phyloP scores from a whole-genome alignment of 2,113 vertebrate species.

The Otolemur garnettii region DNA sequence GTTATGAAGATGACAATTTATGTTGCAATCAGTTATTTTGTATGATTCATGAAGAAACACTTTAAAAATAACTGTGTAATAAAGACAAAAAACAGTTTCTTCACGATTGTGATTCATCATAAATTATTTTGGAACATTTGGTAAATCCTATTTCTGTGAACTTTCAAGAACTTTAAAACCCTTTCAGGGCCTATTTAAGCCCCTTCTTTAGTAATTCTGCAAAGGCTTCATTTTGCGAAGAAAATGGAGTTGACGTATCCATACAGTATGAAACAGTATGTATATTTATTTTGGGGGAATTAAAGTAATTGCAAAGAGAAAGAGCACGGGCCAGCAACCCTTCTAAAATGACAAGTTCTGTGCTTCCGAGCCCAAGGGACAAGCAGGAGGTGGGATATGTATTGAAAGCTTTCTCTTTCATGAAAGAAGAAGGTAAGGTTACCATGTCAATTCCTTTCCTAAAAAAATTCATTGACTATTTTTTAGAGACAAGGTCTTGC shows the following conservation, averaged over 20 bases:
- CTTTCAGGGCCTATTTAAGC: constrained; percentile 41
- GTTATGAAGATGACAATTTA: constrained; percentile 77
- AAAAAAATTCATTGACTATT: not conserved
- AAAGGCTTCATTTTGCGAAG: constrained; percentile 51
- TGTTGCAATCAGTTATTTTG: constrained; percentile 83
- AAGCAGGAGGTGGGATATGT: not conserved
- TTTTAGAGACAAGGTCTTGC: not conserved
- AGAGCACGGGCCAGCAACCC: not conserved
- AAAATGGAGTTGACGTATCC: constrained; percentile 48
- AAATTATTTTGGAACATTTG: constrained; percentile 84
- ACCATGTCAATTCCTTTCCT: not conserved
- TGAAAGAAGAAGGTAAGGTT: constrained; percentile 1
- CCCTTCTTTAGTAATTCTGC: constrained; percentile 41
- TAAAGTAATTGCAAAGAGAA: constrained; percentile 60
- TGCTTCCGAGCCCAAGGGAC: not conserved
- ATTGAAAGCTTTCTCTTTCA: constrained; percentile 22
- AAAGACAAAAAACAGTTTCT: constrained; percentile 80
- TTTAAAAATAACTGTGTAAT: constrained; percentile 85
- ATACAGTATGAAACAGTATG: not conserved
- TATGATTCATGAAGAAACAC: constrained; percentile 88
- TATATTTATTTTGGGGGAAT: not conserved
- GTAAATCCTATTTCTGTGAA: constrained; percentile 77
- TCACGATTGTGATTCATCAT: constrained; percentile 80
- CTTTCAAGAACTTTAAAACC: constrained; percentile 71
- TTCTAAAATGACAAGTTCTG: not conserved